Evolutionary conservation across 1,140 invertebrate genomes (phyloP), one percentile per base, ranked within the genome.

Genomic region (Protaetia brevitarsis): DNA sequence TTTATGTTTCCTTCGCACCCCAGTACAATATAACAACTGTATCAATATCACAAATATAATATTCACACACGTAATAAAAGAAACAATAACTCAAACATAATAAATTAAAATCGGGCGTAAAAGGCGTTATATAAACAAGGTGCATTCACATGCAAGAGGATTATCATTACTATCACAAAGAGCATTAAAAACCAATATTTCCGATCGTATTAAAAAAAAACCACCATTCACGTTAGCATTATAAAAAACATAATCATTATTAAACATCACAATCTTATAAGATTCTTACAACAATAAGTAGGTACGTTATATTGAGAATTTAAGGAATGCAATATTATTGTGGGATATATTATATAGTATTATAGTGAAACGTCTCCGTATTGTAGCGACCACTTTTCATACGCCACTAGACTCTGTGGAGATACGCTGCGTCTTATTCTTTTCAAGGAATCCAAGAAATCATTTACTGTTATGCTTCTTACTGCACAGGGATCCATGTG

Each of bases 341-440:
- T 19, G 41, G 41, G 26, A 29, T 28, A 59, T 29, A 29, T 59
- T 4, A 23, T 56, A 56, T 56, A n/a, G n/a, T 56, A 13, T 56
- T 76, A 91, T 69, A 89, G 79, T 70, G 89, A 90, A 29, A 93
- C 85, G 73, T 96, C 96, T 13, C 95, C 96, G 81, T 91, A 98
- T 69, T 94, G 90, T 68, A 89, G 84, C 72, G 96, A 97, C 95
- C 95, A 98, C 77, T 95, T 93, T 78, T 95, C 90, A 78, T 97
- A 97, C 2, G 87, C 86, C 26, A 87, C 86, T 28, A 98, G 83
- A 81, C 92, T 94, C 73, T 88, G 86, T 3, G 89, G 88, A 2
- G 93, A 94, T 2, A 98, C 95, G 64, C 94, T 96, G 65, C 93
- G 88, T 41, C 94, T 84, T 71, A 98, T 95, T 77, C 94, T 87